phyloP scores from a whole-genome alignment of 1,140 invertebrate genomes.

The Sitodiplosis mosellana region DNA sequence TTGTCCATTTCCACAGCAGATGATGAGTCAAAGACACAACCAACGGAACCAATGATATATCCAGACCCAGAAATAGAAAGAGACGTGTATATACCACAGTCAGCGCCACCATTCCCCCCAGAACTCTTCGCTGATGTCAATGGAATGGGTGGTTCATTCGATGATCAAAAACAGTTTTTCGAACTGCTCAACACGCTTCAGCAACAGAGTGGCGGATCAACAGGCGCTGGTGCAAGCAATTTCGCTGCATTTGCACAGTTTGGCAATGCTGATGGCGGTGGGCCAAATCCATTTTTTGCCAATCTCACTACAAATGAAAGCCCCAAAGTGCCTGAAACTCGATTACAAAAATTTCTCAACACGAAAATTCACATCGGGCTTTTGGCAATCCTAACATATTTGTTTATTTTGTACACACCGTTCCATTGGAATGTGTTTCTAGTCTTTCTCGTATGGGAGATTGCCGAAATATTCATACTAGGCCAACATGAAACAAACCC shows the following conservation, averaged over 20 bases:
- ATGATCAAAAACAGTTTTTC: background rate
- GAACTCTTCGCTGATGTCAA: too few species aligned
- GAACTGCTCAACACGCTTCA: background rate
- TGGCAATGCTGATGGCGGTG: background rate
- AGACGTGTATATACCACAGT: background rate
- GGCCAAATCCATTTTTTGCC: background rate
- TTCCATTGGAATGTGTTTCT: background rate
- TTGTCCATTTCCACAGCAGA: too few species aligned
- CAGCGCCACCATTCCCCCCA: background rate
- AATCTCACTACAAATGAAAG: background rate
- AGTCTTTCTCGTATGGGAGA: background rate
- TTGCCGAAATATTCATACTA: background rate
- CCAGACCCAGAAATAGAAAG: background rate
- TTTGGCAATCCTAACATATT: background rate
- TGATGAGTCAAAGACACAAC: too few species aligned
- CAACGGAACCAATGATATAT: background rate
- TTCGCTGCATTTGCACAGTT: background rate
- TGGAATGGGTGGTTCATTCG: background rate
- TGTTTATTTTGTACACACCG: background rate
- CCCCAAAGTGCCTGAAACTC: background rate
- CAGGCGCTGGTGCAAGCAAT: background rate
- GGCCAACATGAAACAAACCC: background rate
- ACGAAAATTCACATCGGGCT: background rate
- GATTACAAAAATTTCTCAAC: background rate
- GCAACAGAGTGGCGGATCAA: background rate